These are phyloP conservation scores for Budorcas taxicolor DNA, from an alignment of 2,113 vertebrate genomes.

Conservation along the genomic window DNA sequence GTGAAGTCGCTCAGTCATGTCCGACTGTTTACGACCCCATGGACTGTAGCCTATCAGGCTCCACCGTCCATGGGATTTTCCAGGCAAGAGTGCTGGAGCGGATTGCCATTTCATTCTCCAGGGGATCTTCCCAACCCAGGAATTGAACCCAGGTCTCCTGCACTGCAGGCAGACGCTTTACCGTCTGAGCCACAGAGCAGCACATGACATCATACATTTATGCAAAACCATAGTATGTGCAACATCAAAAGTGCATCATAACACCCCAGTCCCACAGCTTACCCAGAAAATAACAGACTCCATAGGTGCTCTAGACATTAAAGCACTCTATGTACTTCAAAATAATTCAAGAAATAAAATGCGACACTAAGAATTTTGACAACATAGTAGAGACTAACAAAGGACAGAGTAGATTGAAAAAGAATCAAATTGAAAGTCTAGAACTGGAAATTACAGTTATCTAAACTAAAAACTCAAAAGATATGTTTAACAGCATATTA, in stretches of 20 bases:
- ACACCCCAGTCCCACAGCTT: not conserved
- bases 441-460: not conserved
- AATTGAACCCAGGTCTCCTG: no score
- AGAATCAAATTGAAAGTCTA: not conserved
- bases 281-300: not conserved
- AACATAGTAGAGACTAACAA: not conserved
- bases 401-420: not conserved
- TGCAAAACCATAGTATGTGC: not conserved
- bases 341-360: slow-evolving; percentile 6
- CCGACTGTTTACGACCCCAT: no score
- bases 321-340: not conserved
- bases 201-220: not conserved
- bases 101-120: no score
- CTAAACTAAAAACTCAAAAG: not conserved
- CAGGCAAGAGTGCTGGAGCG: no score
- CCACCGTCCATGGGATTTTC: no score
- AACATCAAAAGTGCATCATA: not conserved
- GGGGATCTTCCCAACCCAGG: no score
- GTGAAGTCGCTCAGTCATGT: no score
- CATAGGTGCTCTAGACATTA: not conserved
- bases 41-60: no score
- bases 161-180: no score
- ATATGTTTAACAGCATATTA: not conserved
- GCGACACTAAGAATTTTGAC: not conserved
- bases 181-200: no score